Conservation (phyloP, 1,140 invertebrate species). For the Drosophila nigrodunni region DNA sequence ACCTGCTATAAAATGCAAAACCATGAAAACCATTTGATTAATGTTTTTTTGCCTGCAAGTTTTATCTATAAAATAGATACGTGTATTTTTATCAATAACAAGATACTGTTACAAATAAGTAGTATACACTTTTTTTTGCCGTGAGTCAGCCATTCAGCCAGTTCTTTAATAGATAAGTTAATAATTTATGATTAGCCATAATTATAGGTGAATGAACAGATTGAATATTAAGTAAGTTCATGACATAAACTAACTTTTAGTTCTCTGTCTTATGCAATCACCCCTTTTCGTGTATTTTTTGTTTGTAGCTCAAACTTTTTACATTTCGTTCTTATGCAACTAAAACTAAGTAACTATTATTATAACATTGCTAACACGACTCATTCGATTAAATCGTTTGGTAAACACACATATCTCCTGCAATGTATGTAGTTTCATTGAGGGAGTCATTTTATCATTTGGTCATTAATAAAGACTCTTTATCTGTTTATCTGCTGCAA, state of each 20-base stretch:
- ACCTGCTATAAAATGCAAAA: constrained; percentile 50
- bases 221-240: neutral
- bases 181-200: neutral
- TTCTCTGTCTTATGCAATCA: constrained; percentile 12
- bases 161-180: neutral
- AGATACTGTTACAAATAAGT: neutral
- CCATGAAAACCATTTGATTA: constrained; percentile 35
- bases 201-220: neutral
- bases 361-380: neutral
- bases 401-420: neutral
- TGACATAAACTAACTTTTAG: neutral
- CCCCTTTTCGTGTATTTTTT: neutral
- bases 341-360: neutral
- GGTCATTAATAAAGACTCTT: too few species aligned
- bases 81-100: constrained; percentile 7
- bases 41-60: constrained; percentile 4
- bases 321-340: constrained; percentile 13
- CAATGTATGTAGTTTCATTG: neutral
- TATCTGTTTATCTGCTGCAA: constrained; percentile 11
- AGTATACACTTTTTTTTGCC: neutral
- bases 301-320: constrained; percentile 7
- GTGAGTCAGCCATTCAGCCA: constrained; percentile 11
- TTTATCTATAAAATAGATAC: neutral
- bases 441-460: neutral
- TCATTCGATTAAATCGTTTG: constrained; percentile 12